These are phyloP conservation scores for Drosophila kikkawai DNA, from an alignment of 1,140 invertebrate genomes.

Conservation along the genomic window DNA sequence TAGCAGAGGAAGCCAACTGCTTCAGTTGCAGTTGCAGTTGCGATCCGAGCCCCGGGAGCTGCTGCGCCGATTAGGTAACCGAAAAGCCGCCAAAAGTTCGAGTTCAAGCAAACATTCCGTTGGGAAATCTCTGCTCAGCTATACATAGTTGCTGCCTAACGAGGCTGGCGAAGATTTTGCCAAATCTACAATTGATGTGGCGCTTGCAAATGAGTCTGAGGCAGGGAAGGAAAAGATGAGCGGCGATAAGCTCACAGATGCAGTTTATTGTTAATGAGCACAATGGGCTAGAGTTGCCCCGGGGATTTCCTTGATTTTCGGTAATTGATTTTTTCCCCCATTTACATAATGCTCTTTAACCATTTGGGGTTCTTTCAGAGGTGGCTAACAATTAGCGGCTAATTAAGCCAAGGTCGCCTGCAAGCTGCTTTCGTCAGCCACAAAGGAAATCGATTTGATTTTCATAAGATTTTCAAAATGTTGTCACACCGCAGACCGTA, in stretches of 20 bases:
- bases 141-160: slow-evolving; percentile 19
- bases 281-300: slow-evolving; percentile 4
- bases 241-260: slow-evolving; percentile 8
- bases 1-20: slow-evolving; percentile 72
- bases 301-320: slow-evolving; percentile 33
- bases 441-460: slow-evolving; percentile 57
- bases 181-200: slow-evolving; percentile 37
- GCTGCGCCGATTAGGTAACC: slow-evolving; percentile 68
- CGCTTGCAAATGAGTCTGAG: slow-evolving; percentile 26
- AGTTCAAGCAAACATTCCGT: slow-evolving; percentile 73
- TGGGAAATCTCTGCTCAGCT: slow-evolving; percentile 38
- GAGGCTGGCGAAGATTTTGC: slow-evolving; percentile 36
- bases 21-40: slow-evolving; percentile 35
- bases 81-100: slow-evolving; percentile 68
- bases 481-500: slow-evolving; percentile 11
- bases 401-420: slow-evolving; percentile 55
- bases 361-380: slow-evolving; percentile 8
- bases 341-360: not conserved
- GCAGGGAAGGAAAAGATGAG: slow-evolving; percentile 11
- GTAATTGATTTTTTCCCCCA: slow-evolving; percentile 10
- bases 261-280: slow-evolving; percentile 27
- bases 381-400: slow-evolving; percentile 30
- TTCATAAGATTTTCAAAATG: slow-evolving; percentile 35
- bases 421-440: slow-evolving; percentile 27
- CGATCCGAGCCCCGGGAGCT: slow-evolving; percentile 37